Evolutionary conservation across 1,140 invertebrate species (phyloP).

Genomic region (Archegozetes longisetosus): DNA sequence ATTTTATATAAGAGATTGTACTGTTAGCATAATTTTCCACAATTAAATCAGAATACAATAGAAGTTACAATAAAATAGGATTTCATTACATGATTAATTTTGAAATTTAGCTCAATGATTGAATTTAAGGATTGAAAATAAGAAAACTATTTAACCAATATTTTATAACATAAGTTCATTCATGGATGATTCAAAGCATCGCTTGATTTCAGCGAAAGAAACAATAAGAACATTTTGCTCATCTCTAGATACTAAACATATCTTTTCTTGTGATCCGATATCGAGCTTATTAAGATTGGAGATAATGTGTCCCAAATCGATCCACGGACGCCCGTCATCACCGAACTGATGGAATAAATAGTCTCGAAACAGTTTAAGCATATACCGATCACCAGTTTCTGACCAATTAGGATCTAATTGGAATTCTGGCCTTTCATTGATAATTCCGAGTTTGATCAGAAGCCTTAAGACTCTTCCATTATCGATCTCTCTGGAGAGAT

Average conservation of each 20-base stretch:
- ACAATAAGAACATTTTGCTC: slow-evolving; percentile 68
- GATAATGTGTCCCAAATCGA: slow-evolving; percentile 87
- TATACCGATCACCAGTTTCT: slow-evolving; percentile 91
- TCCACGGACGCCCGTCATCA: slow-evolving; percentile 78
- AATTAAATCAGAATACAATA: too few species aligned
- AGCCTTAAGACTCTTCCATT: slow-evolving; percentile 81
- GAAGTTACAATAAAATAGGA: too few species aligned
- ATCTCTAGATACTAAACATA: slow-evolving; percentile 86
- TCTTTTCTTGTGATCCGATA: slow-evolving; percentile 73
- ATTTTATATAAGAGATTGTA: too few species aligned
- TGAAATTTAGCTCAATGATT: too few species aligned
- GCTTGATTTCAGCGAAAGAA: slow-evolving; percentile 61
- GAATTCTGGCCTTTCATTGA: slow-evolving; percentile 86
- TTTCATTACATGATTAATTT: too few species aligned
- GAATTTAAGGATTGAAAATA: too few species aligned
- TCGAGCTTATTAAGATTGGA: slow-evolving; percentile 75
- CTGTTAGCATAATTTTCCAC: too few species aligned
- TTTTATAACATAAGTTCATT: slow-evolving; percentile 45
- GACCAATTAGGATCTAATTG: slow-evolving; percentile 86
- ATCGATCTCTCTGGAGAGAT: slow-evolving; percentile 80
- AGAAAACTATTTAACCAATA: background rate
- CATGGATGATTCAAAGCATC: slow-evolving; percentile 83
- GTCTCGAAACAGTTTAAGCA: slow-evolving; percentile 94
- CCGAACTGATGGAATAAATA: slow-evolving; percentile 86
- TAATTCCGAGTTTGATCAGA: slow-evolving; percentile 69